Evolutionary conservation across 2,888 invertebrate genomes (phyloP), one percentile per base, ranked within the genome.

Genomic region (Leptopterna dolabrata): DNA sequence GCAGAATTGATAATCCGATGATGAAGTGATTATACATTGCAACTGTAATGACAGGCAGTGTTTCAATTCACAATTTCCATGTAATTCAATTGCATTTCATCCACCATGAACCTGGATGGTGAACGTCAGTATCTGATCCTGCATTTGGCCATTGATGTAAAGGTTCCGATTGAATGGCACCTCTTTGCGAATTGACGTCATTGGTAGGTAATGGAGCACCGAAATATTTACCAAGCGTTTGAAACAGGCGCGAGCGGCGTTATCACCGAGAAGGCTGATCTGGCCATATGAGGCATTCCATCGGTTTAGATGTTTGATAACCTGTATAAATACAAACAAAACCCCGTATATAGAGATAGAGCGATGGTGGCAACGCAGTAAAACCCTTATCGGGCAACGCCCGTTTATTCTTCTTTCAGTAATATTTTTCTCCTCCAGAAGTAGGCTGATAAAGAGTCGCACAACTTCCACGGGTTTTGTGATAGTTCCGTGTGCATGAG

Each of bases 271-370:
- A 19, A n/a, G 16, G 73, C 27, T 73, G 16, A 6, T 29, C 41
- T 29, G 14, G 14, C 13, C 73, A 36, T 73, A 73, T 73, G 36
- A 36, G 73, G 29, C 73, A 41, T 73, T 73, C 36, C 73, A 19
- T 73, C 36, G 73, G 27, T 30, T 73, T 73, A 73, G 30, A 29
- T 6, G 41, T 36, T 41, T 41, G 73, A 73, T 73, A 73, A 41
- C 73, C 73, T 73, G 73, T 73, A 36, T 19, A 30, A 73, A 73
- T 41, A 73, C 73, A 73, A 73, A 73, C 73, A 73, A 73, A 73
- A 36, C 73, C 36, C 36, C 30, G 16, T 19, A n/a, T n/a, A 41
- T 19, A 19, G 73, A 41, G 73, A 73, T 16, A 16, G 36, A 36
- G n/a, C 30, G 41, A 41, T 36, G 41, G 30, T 73, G 73, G 73